Percentiles rank a stretch among this genome's conserved stretches.
phyloP scores from a whole-genome alignment of 2,113 vertebrate genomes.

The Toxotes jaculatrix region DNA sequence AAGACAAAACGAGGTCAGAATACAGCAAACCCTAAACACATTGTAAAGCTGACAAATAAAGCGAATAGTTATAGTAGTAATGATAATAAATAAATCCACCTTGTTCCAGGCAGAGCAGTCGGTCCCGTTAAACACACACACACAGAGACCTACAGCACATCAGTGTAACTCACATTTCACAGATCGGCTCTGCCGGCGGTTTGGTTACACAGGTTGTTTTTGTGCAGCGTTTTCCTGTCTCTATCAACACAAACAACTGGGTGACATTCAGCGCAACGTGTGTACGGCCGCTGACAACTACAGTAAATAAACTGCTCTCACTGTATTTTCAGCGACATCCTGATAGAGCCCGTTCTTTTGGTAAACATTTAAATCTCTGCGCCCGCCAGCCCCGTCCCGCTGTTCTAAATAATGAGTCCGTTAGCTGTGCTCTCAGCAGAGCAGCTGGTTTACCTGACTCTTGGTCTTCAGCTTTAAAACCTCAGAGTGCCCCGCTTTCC shows the following conservation, averaged over 20 bases:
- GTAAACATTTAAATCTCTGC: conserved; percentile 15
- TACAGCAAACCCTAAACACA: neutral
- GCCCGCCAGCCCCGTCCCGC: conserved; percentile 21
- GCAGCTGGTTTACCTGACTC: conserved; percentile 79
- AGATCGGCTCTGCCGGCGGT: neutral
- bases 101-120: neutral
- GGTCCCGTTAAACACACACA: conserved; percentile 5
- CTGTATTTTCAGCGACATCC: conserved; percentile 1
- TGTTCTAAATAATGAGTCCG: neutral
- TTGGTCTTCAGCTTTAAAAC: conserved; percentile 79
- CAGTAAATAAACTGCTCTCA: conserved; percentile 3
- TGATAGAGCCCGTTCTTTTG: conserved; percentile 1
- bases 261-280: conserved; percentile 10
- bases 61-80: neutral
- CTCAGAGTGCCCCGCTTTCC: conserved; percentile 58
- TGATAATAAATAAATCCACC: neutral
- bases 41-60: neutral
- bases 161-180: neutral
- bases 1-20: neutral
- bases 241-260: conserved; percentile 15
- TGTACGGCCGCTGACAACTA: neutral
- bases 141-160: conserved; percentile 1
- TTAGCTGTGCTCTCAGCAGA: neutral
- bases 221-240: neutral
- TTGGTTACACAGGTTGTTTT: neutral